Percentiles rank a stretch among this genome's conserved stretches.
Evolutionary conservation across 2,113 vertebrate species (phyloP).

Genomic region (Dasyprocta punctata): DNA sequence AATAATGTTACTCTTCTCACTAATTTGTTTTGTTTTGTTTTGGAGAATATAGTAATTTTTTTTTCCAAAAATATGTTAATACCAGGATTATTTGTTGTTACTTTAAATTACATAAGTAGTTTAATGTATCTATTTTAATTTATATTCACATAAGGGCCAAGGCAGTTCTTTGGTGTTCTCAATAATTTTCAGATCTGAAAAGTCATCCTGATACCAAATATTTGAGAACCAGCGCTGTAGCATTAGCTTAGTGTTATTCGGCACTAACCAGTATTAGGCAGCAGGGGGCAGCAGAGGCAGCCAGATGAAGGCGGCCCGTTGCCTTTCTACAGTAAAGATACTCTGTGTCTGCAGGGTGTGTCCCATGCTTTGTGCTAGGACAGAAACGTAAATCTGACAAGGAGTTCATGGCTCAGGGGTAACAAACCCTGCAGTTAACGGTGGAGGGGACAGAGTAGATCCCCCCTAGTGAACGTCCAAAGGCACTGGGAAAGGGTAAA

Average conservation of each 20-base stretch:
- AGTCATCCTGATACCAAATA: neutral
- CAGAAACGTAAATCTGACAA: neutral
- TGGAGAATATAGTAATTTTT: slow-evolving; percentile 1
- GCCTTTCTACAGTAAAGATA: neutral
- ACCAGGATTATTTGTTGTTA: neutral
- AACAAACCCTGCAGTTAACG: neutral
- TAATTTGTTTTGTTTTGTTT: neutral
- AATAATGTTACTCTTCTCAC: neutral
- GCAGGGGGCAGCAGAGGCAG: slow-evolving; percentile 71
- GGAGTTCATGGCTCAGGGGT: neutral
- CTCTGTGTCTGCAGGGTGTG: neutral
- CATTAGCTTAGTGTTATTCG: neutral
- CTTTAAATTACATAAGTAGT: neutral
- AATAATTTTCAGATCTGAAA: neutral
- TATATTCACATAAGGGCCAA: neutral
- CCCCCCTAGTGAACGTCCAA: neutral
- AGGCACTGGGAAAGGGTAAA: neutral
- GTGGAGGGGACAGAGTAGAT: neutral
- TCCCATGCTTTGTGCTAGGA: neutral
- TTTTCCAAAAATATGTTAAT: slow-evolving; percentile 30
- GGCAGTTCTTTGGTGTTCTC: neutral
- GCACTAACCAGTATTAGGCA: slow-evolving; percentile 6
- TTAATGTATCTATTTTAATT: neutral
- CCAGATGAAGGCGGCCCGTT: neutral
- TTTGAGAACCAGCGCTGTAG: neutral